Evolutionary conservation across 2,888 invertebrate species (phyloP), one percentile per base, ranked within the genome.

Genomic region (Stegophylla sp.): DNA sequence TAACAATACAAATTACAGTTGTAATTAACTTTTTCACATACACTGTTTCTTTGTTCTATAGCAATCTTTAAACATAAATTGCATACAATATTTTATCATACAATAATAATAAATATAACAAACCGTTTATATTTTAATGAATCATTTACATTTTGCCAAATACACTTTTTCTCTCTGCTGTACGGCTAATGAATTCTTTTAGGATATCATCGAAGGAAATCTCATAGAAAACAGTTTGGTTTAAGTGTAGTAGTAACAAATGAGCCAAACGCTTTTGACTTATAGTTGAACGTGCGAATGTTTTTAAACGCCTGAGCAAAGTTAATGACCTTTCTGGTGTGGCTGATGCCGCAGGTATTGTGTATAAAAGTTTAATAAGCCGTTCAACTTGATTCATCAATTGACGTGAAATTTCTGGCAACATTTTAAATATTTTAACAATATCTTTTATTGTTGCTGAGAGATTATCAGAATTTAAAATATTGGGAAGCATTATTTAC

Each of bases 391-490:
- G 64, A 3, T 64, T 64, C 20, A 43, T 64, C 43, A 20, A 64
- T 20, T 20, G 43, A 64, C 43, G 48, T 17, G 67, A n/a, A 69
- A 17, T 48, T 69, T 69, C 48, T n/a, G 48, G 67, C 28, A 48
- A 69, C 9, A n/a, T 48, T 23, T n/a, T 51, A 15, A 69, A 48
- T n/a, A 69, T 12, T 17, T 69, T 48, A 64, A 64, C 64, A 63
- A 63, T 63, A 63, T 34, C 17, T 34, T 34, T 63, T 41, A 63
- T 34, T 45, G n/a, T 63, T 63, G 28, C 34, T 63, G 61, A 28
- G 28, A 28, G 59, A 20, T 64, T 64, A 51, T 51, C 48, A 69
- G n/a, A 69, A 51, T 69, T 69, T 69, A 69, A 69, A 28, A 69
- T 69, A 69, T 28, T 48, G 2, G 48, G 28, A 15, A 69, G 13